phyloP scores from a whole-genome alignment of 2,113 vertebrate genomes.

The Ceyx melanurus region DNA sequence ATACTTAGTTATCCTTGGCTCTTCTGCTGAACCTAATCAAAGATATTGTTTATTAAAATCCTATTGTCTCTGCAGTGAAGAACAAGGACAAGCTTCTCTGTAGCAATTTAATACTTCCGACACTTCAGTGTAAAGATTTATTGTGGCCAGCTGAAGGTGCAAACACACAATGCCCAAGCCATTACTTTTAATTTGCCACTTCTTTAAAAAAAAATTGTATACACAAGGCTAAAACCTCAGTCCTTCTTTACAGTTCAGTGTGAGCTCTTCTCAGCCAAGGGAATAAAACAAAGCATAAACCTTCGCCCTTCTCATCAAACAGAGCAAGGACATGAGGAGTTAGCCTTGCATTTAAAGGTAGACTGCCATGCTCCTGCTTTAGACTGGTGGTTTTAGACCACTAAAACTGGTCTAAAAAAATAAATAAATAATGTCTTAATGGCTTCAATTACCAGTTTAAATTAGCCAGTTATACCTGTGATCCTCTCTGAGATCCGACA shows the following conservation, averaged over 20 bases:
- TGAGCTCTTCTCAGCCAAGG: neutral
- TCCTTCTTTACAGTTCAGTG: neutral
- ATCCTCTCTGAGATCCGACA: neutral
- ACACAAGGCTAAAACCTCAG: neutral
- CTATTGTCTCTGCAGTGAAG: neutral
- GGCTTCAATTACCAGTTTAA: neutral
- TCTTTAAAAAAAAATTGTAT: neutral
- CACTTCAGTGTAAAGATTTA: slow-evolving; percentile 36
- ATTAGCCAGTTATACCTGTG: neutral
- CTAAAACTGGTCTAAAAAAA: neutral
- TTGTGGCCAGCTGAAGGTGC: neutral
- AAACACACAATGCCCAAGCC: neutral
- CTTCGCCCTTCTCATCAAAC: neutral
- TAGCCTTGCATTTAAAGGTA: neutral
- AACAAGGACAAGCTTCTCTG: slow-evolving; percentile 30
- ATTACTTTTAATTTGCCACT: slow-evolving; percentile 33
- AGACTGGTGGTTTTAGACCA: neutral
- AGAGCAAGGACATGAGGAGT: neutral
- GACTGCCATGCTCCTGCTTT: neutral
- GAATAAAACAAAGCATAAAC: neutral
- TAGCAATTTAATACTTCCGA: slow-evolving; percentile 16
- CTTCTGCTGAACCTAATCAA: slow-evolving; percentile 52
- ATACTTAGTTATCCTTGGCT: slow-evolving; percentile 11
- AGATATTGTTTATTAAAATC: slow-evolving; percentile 60
- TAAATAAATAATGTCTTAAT: neutral